Base-by-base conservation (phyloP, 2,888 invertebrate species). In the Drosophila multiciliata region DNA sequence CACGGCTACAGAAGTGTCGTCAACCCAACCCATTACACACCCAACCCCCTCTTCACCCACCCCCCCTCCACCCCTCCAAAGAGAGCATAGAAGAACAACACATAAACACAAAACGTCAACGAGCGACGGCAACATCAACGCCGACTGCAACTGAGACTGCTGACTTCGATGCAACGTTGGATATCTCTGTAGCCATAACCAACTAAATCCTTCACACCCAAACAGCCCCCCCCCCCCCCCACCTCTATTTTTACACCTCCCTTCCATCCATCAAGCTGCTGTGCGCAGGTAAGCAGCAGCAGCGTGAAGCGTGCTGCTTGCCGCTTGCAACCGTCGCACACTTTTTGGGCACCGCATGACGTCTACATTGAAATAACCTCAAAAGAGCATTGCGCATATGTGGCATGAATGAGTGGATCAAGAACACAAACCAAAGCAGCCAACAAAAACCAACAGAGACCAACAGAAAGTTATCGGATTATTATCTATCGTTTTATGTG, bases 101-200 rank as follows among this genome's bases (percentile, higher is more conserved):
- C 48, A 73, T 67, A 68, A 71, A 77, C 74, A 69, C 3, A 26
- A 26, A 80, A 83, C 78, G 78, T 83, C 83, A 83, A 78, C 82
- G 70, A 77, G 79, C 70, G 78, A 72, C 79, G 79, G 61, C 62
- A 71, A 29, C 79, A 52, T 60, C 63, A 74, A 45, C 68, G 59
- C 63, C 67, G 50, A 69, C 69, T 61, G 63, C 52, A 73, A 64
- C 63, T 61, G 74, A 48, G 61, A 53, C 29, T 55, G 75, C 58
- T 52, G 72, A 71, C 73, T 68, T 69, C 73, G 73, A 80, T 80
- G 11, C 78, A 78, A 68, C 67, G 70, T 67, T 68, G 63, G 59
- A 75, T 72, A 75, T 67, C 75, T 57, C 49, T 53, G 65, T 65
- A 64, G 59, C 66, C 70, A 70, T 65, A 66, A 64, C 66, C 67